phyloP scores from a whole-genome alignment of 2,797 vertebrate species.

The Sardinella longiceps region DNA sequence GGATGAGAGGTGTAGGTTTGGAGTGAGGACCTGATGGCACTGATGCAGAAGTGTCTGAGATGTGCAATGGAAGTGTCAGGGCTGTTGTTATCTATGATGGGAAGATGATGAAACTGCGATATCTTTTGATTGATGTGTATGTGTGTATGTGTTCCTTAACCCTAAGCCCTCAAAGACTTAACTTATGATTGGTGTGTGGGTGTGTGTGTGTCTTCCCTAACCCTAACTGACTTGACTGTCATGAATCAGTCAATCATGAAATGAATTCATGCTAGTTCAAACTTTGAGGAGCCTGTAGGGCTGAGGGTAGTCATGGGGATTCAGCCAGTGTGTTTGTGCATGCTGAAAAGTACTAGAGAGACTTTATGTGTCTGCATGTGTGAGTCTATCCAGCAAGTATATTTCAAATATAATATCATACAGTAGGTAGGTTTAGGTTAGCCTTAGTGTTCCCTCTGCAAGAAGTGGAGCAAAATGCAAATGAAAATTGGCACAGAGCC shows the following conservation, averaged over 20 bases:
- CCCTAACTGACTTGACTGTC: no score
- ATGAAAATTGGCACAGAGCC: not conserved
- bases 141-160: not conserved
- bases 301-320: no score
- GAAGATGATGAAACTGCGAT: not conserved
- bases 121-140: no score
- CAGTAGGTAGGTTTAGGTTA: no score
- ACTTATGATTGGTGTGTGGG: no score
- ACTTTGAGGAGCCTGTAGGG: no score
- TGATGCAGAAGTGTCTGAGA: no score
- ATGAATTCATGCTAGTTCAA: no score
- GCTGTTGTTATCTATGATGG: not conserved
- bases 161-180: no score
- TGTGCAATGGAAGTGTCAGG: not conserved
- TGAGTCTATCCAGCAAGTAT: not conserved
- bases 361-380: not conserved
- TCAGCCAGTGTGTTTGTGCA: no score
- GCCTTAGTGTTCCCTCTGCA: not conserved
- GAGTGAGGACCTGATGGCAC: not conserved
- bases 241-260: no score
- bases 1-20: not conserved
- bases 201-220: not conserved
- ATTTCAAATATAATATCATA: not conserved
- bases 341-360: not conserved
- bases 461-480: not conserved